Evolutionary conservation across 2,888 invertebrate genomes (phyloP), one percentile per base, ranked within the genome.

Genomic region (Acrobasis suavella): DNA sequence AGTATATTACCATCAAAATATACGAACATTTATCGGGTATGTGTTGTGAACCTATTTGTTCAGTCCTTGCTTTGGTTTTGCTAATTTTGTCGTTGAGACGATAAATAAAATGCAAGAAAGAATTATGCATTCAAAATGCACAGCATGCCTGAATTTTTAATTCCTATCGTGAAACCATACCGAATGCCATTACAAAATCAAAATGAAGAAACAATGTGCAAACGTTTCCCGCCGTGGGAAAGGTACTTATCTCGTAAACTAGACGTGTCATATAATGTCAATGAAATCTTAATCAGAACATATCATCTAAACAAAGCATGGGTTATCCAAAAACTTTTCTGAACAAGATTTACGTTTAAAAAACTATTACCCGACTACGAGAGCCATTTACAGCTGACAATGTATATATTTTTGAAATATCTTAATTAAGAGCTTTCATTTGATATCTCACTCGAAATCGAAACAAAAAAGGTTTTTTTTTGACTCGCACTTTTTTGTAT

Each of bases 131-230:
- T 42, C 17, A 16, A 17, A 56, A 56, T 42, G 42, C 42, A 56
- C 14, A 42, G 22, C 39, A 55, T 55, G 39, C 39, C 42, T 56
- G 56, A 56, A 56, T 56, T 56, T 56, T 56, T 42, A 56, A 46
- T 14, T 14, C 42, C 12, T 12, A 42, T 12, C 39, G 9, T 17
- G 42, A 56, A 42, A 22, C 42, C 42, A 46, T 56, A 56, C 56
- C 17, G 42, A 56, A 56, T 56, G 56, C 56, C 39, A 39, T 60
- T 60, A 60, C 60, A 60, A 60, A 60, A 60, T 14, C n/a, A 42
- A 51, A 60, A 51, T 60, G 60, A 52, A 60, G 60, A 60, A 60
- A 60, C 51, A 60, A 60, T 52, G 60, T 51, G 60, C 51, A 60
- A 51, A 60, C 22, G 60, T 51, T 14, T 60, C 39, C 39, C 60